phyloP scores from a whole-genome alignment of 2,113 vertebrate genomes.

The Corythoichthys haematopterus region DNA sequence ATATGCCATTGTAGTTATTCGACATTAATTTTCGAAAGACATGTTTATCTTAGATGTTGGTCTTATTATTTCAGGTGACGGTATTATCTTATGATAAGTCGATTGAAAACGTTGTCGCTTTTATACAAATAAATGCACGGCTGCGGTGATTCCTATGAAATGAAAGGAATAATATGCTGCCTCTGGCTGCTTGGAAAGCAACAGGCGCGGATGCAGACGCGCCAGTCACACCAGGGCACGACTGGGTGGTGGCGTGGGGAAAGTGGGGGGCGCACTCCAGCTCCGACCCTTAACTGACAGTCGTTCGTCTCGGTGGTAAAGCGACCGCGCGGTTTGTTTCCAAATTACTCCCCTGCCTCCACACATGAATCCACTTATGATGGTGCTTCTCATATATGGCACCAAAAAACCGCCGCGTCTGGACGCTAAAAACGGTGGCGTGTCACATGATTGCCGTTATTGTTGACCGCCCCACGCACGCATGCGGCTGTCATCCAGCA shows the following conservation, averaged over 20 bases:
- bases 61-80: background rate
- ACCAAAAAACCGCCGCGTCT: slow-evolving; percentile 9
- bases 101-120: slow-evolving; percentile 38
- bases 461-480: slow-evolving; percentile 21
- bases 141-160: slow-evolving; percentile 39
- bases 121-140: slow-evolving; percentile 45
- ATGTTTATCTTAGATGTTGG: background rate
- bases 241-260: background rate
- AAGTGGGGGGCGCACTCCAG: slow-evolving; percentile 18
- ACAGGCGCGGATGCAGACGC: slow-evolving; percentile 62
- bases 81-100: background rate
- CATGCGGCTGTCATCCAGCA: slow-evolving; percentile 50
- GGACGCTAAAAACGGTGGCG: slow-evolving; percentile 34
- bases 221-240: slow-evolving; percentile 52
- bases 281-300: slow-evolving; percentile 20
- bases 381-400: slow-evolving; percentile 15
- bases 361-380: slow-evolving; percentile 26
- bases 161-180: background rate
- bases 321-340: slow-evolving; percentile 14
- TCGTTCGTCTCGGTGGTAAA: background rate
- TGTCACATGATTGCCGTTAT: slow-evolving; percentile 12
- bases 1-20: background rate
- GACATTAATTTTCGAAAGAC: background rate
- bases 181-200: slow-evolving; percentile 36
- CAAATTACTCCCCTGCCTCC: slow-evolving; percentile 19